These are phyloP conservation scores for Cancer borealis DNA, from an alignment of 2,888 invertebrate species.

Conservation along the genomic window DNA sequence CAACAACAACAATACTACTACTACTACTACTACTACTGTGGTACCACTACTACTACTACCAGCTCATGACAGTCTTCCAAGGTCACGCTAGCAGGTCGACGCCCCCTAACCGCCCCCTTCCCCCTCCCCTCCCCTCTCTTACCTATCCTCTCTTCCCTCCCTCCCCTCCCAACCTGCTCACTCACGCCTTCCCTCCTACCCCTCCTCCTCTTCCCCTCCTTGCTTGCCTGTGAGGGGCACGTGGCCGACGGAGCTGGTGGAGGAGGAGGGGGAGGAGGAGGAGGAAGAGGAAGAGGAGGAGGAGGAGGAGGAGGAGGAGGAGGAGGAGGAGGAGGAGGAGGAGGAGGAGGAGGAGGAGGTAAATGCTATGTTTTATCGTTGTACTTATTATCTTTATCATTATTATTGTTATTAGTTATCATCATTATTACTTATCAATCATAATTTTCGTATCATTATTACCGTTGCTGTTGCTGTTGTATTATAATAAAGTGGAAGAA, in stretches of 20 bases:
- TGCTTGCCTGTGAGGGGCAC: neutral
- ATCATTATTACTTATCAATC: too few species aligned
- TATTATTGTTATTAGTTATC: too few species aligned
- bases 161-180: neutral
- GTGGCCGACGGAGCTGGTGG: neutral
- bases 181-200: neutral
- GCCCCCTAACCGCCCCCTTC: neutral
- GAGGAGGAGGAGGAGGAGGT: neutral
- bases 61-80: neutral
- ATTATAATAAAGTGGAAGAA: too few species aligned
- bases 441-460: too few species aligned
- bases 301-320: conserved; percentile 28
- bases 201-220: neutral
- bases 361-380: too few species aligned
- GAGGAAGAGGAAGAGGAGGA: neutral
- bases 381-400: too few species aligned
- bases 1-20: neutral
- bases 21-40: neutral
- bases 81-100: neutral
- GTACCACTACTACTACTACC: neutral
- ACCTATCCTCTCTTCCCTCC: neutral
- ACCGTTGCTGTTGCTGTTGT: too few species aligned
- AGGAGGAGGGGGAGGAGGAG: neutral
- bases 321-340: conserved; percentile 37
- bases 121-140: neutral